Evolutionary conservation across 2,797 vertebrate genomes (phyloP).

Genomic region (Alectoris magna): DNA sequence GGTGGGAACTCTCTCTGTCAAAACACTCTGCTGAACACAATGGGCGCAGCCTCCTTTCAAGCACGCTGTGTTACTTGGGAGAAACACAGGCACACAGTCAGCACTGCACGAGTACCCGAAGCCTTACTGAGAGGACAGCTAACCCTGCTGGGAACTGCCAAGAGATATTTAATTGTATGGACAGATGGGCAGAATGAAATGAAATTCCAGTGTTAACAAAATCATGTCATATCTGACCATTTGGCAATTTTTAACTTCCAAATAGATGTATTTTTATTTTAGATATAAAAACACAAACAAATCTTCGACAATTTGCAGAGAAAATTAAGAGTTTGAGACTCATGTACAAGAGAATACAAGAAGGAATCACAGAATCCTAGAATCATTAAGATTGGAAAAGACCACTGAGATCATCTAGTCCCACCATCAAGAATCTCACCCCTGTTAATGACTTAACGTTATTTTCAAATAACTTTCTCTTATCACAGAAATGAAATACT

Average conservation of each 20-base stretch:
- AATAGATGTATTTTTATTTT: background rate
- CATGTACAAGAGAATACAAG: conserved; percentile 14
- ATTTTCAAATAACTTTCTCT: conserved; percentile 56
- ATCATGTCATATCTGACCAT: conserved; percentile 29
- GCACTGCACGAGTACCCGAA: background rate
- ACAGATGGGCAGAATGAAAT: conserved; percentile 38
- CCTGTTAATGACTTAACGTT: conserved; percentile 26
- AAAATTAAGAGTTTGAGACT: conserved; percentile 40
- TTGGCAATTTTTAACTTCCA: background rate
- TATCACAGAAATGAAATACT: conserved; percentile 54
- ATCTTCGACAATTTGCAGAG: conserved; percentile 2
- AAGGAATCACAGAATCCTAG: background rate
- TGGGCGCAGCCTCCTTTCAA: conserved; percentile 34
- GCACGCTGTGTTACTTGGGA: background rate
- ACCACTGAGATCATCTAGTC: no score
- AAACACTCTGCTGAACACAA: conserved; percentile 51
- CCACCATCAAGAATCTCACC: background rate
- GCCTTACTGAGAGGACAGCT: background rate
- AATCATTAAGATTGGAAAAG: no score
- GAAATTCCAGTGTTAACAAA: conserved; percentile 25
- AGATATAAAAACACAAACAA: background rate
- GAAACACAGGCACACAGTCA: background rate
- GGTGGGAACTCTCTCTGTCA: conserved; percentile 62
- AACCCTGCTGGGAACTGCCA: conserved; percentile 6
- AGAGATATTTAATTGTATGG: background rate